A percentile compares a stretch with the other conserved stretches of the same genome.
These are phyloP conservation scores for Hemistola chrysoprasaria DNA, from an alignment of 2,888 invertebrate genomes.

Conservation along the genomic window DNA sequence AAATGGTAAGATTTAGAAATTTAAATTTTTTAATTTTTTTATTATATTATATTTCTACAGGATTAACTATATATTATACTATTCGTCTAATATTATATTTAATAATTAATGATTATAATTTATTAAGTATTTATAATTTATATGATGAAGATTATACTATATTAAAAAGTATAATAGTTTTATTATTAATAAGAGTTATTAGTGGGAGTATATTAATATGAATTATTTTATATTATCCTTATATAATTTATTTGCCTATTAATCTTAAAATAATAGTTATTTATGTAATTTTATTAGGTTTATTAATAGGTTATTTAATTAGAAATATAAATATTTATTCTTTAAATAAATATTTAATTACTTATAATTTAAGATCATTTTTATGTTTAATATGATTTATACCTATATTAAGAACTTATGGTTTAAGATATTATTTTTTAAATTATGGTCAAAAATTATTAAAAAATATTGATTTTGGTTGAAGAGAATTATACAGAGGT, in stretches of 20 bases:
- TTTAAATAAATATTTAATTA: slow-evolving; percentile 59
- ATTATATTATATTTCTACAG: slow-evolving; percentile 80
- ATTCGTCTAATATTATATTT: slow-evolving; percentile 81
- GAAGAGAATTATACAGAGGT: slow-evolving; percentile 70
- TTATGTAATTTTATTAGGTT: slow-evolving; percentile 69
- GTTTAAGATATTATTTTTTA: slow-evolving; percentile 70
- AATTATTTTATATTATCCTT: slow-evolving; percentile 76
- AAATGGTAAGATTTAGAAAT: slow-evolving; percentile 74
- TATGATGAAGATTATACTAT: slow-evolving; percentile 74
- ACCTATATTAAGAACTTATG: slow-evolving; percentile 69
- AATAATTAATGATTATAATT: slow-evolving; percentile 74
- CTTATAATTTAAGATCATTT: slow-evolving; percentile 55
- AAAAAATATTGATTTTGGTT: slow-evolving; percentile 74
- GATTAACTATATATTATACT: slow-evolving; percentile 81
- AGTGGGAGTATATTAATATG: slow-evolving; percentile 80
- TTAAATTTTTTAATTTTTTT: slow-evolving; percentile 79
- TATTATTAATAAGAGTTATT: slow-evolving; percentile 77
- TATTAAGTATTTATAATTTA: slow-evolving; percentile 68
- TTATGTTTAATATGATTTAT: slow-evolving; percentile 79
- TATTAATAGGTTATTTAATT: slow-evolving; percentile 62
- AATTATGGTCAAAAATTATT: slow-evolving; percentile 56
- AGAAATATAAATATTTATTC: slow-evolving; percentile 68
- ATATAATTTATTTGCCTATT: slow-evolving; percentile 77
- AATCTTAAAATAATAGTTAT: slow-evolving; percentile 79
- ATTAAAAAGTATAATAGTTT: slow-evolving; percentile 70